These are phyloP conservation scores for Natator depressus DNA, from an alignment of 2,113 vertebrate species.

Conservation along the genomic window DNA sequence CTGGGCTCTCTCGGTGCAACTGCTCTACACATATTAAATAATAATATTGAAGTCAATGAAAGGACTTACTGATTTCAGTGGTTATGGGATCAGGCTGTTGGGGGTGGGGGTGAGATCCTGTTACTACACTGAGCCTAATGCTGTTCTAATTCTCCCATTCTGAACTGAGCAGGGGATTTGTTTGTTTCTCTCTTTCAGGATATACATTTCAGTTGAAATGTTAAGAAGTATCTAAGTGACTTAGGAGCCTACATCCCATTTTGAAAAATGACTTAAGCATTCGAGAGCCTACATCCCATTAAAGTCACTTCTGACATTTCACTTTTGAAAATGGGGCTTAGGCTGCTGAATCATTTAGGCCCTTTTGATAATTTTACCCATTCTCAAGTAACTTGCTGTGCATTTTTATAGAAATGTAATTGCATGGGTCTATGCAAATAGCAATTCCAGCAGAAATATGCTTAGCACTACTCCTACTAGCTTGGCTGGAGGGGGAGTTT, in stretches of 20 bases:
- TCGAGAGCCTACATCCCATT: not conserved
- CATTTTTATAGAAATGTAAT: not conserved
- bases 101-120: not conserved
- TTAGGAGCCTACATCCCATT: not conserved
- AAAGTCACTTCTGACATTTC: not conserved
- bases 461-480: not conserved
- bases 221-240: not conserved
- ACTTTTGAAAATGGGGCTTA: not conserved
- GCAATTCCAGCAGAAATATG: not conserved
- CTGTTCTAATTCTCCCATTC: not conserved
- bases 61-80: accelerated
- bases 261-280: not conserved
- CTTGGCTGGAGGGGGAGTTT: not conserved
- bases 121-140: accelerated
- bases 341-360: not conserved
- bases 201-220: not conserved
- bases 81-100: not conserved
- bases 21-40: not conserved
- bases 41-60: not conserved
- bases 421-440: not conserved
- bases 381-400: accelerated
- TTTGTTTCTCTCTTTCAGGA: accelerated
- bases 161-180: accelerated
- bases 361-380: not conserved
- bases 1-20: not conserved